Evolutionary conservation across 2,888 invertebrate species (phyloP).

Genomic region (Drosophila mimica): DNA sequence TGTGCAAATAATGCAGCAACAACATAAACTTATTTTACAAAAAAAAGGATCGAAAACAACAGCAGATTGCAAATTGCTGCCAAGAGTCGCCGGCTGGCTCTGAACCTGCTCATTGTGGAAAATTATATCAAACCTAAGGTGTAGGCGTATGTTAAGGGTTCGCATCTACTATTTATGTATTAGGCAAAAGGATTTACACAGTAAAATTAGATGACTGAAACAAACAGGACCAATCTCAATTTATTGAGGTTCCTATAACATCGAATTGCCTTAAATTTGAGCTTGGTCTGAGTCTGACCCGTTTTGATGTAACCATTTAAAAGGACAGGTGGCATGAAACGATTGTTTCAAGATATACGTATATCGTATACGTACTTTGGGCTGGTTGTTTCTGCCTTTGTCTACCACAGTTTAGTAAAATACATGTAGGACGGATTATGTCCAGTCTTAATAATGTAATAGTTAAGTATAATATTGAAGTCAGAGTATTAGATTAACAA

Average conservation of each 20-base stretch:
- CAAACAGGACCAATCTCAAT: background rate
- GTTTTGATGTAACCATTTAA: background rate
- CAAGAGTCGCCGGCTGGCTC: conserved; percentile 9
- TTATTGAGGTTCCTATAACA: background rate
- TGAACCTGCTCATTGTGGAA: conserved; percentile 15
- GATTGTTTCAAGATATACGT: background rate
- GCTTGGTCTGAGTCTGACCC: background rate
- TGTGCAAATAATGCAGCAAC: conserved; percentile 36
- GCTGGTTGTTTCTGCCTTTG: background rate
- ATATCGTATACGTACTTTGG: background rate
- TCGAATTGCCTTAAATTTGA: background rate
- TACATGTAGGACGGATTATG: background rate
- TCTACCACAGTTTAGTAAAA: background rate
- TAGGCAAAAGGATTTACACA: background rate
- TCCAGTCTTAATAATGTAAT: no score
- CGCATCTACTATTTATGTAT: background rate
- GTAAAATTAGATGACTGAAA: background rate
- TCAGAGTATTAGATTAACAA: no score
- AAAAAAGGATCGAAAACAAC: conserved; percentile 13
- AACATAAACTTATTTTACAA: conserved; percentile 40
- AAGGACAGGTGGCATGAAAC: background rate
- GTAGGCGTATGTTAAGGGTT: conserved; percentile 16
- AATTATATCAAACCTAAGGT: background rate
- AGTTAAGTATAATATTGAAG: no score
- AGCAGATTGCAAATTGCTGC: conserved; percentile 69